Evolutionary conservation across 1,140 invertebrate genomes (phyloP).

Genomic region (Aleiodes sp.): DNA sequence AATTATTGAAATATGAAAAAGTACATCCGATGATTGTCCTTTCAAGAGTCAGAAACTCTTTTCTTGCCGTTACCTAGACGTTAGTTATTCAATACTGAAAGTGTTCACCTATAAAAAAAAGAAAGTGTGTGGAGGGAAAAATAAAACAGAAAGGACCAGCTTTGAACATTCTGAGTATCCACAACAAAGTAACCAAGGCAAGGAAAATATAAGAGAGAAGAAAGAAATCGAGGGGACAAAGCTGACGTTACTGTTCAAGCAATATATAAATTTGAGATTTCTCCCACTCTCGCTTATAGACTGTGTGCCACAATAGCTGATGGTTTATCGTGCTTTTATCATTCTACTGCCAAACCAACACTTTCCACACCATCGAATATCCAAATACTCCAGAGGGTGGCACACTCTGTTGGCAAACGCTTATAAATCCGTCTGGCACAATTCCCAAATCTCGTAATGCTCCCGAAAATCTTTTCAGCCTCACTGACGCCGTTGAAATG

Average conservation of each 20-base stretch:
- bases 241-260: background rate
- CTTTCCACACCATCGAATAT: constrained; percentile 34
- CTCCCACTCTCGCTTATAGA: background rate
- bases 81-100: background rate
- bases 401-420: constrained; percentile 21
- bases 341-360: constrained; percentile 47
- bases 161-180: background rate
- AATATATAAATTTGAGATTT: background rate
- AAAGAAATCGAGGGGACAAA: no score
- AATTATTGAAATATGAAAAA: no score
- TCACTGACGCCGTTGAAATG: constrained; percentile 20
- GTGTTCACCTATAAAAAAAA: background rate
- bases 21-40: background rate
- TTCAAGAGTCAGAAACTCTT: background rate
- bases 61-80: background rate
- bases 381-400: constrained; percentile 22
- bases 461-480: constrained; percentile 23
- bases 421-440: constrained; percentile 32
- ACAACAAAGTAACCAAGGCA: background rate
- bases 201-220: background rate
- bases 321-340: constrained; percentile 51
- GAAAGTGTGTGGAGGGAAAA: background rate
- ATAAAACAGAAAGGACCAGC: constrained; percentile 8
- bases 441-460: constrained; percentile 25
- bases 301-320: constrained; percentile 33